Base-by-base conservation (phyloP, 2,888 invertebrate species). In the Sipha maydis region DNA sequence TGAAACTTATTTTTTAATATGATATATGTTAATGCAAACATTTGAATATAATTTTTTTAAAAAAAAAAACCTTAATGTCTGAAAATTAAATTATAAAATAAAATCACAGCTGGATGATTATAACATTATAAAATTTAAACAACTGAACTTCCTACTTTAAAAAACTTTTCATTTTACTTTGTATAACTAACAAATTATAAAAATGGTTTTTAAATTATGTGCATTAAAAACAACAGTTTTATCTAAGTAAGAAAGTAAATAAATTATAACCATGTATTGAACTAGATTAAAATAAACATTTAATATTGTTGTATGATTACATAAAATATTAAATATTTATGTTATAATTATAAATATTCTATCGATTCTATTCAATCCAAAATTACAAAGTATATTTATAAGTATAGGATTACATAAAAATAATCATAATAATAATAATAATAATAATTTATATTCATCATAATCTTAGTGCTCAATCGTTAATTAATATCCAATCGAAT, bases 91-190 rank as follows among this genome's bases (percentile, higher is more conserved):
- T 69, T 69, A n/a, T 25, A 69, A 69, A 69, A 69, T n/a, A 69
- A 25, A 69, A 69, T 41, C 21, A 41, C 69, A 82, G 77, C 19
- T 28, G 54, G 31, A 54, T 48, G 28, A 21, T 54, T 77, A 28
- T 54, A 77, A 77, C 54, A 77, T 77, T 54, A 31, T 77, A 54
- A 31, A 54, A 77, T 54, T 77, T 77, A 77, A 0, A 77, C 54
- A 54, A 54, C 48, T 54, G 8, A 54, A 54, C 28, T 77, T 54
- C 9, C 48, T 77, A 31, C 54, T 77, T 54, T 54, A 1, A 21
- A 77, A 61, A 77, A 77, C 77, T 77, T 77, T 77, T 77, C n/a
- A 19, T 9, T 54, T 77, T 77, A 54, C 28, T 77, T 77, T 54
- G 54, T 31, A 69, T 28, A 5, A 69, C 69, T n/a, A 25, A 69